Conservation (phyloP, 2,113 vertebrate genomes). For the Atherinomorus stipes region DNA sequence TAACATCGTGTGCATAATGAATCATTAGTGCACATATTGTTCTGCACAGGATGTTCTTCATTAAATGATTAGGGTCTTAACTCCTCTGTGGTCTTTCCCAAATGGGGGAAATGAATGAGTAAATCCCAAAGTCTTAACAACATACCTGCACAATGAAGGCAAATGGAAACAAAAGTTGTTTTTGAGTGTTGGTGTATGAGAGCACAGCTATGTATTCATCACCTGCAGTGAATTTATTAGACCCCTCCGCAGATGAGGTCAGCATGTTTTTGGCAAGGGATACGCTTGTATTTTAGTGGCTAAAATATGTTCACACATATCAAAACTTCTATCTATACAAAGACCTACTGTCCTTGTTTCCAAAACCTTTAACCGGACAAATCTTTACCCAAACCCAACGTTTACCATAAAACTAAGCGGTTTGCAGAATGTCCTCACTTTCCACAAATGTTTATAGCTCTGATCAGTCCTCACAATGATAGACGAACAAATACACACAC, state of each 20-base stretch:
- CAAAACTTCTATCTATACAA: not conserved
- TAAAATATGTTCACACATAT: conserved; percentile 33
- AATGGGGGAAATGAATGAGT: conserved; percentile 37
- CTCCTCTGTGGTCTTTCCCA: conserved; percentile 11
- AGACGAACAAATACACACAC: conserved; percentile 36
- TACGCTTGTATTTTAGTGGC: conserved; percentile 59
- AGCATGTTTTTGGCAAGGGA: conserved; percentile 53
- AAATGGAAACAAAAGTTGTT: conserved; percentile 58
- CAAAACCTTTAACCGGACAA: not conserved
- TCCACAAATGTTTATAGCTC: not conserved
- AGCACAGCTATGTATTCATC: conserved; percentile 57
- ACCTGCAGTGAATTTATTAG: conserved; percentile 73
- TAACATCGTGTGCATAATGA: not conserved
- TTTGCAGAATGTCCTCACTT: not conserved
- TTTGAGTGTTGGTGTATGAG: conserved; percentile 60
- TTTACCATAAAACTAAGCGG: not conserved
- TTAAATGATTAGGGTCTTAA: conserved; percentile 15
- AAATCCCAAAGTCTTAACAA: conserved; percentile 44
- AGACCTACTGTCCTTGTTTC: not conserved
- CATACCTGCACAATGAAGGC: conserved; percentile 51
- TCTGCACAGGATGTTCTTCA: conserved; percentile 23
- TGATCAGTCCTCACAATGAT: not conserved
- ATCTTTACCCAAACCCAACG: not conserved
- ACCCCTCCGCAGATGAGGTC: conserved; percentile 68
- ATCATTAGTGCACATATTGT: not conserved